phyloP scores from a whole-genome alignment of 1,140 invertebrate genomes.

The Drosophila baimaii region DNA sequence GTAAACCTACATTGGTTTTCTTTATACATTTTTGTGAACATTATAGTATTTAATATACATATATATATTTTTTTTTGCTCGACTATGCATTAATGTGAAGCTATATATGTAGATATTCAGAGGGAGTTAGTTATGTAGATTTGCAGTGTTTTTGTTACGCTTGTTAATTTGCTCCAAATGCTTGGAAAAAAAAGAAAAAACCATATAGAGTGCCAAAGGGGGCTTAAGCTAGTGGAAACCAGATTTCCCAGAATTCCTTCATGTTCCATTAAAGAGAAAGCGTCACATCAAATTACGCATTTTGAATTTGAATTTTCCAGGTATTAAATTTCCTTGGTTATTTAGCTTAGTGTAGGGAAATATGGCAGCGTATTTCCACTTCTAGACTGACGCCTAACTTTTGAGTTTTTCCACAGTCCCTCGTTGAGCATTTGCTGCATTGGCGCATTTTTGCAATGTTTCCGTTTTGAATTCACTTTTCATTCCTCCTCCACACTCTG shows the following conservation, averaged over 20 bases:
- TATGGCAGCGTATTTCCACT: too few species aligned
- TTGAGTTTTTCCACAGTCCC: not conserved
- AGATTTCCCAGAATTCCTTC: not conserved
- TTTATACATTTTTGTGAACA: too few species aligned
- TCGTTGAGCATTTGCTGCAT: slow-evolving; percentile 68
- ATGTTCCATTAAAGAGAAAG: not conserved
- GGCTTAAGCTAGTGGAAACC: slow-evolving; percentile 8
- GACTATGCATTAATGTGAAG: not conserved
- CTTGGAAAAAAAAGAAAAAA: slow-evolving; percentile 32
- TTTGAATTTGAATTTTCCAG: not conserved
- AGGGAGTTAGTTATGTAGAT: slow-evolving; percentile 27
- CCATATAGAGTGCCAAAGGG: slow-evolving; percentile 3
- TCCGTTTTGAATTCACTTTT: slow-evolving; percentile 82
- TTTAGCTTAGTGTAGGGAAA: slow-evolving; percentile 51
- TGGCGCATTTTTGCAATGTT: slow-evolving; percentile 81
- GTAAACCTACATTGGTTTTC: too few species aligned
- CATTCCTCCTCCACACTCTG: slow-evolving; percentile 28
- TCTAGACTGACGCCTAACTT: slow-evolving; percentile 34
- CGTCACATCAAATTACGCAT: not conserved
- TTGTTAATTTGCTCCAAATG: slow-evolving; percentile 73
- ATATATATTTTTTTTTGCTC: not conserved
- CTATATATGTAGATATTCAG: slow-evolving; percentile 24
- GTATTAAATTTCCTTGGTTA: not conserved
- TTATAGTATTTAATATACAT: not conserved
- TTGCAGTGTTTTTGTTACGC: slow-evolving; percentile 54